Evolutionary conservation across 2,113 vertebrate species (phyloP), one percentile per base, ranked within the genome.

Genomic region (Cheilinus undulatus): DNA sequence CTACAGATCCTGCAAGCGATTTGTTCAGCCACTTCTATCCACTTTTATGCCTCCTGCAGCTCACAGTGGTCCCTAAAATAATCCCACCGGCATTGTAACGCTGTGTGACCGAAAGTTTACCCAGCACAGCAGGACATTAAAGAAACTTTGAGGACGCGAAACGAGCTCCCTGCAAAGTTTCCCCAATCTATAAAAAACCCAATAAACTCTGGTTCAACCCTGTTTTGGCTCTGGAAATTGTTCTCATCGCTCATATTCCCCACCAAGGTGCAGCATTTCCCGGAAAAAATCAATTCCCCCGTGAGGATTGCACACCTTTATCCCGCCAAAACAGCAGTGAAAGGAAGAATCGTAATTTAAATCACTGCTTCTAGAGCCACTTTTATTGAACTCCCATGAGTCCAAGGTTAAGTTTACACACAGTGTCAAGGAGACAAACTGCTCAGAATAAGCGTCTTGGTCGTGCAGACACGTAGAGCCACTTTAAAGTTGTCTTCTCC

Each of bases 221-320:
- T 69, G 19, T 60, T n/a, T 42, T 53, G 53, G 67, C 40, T 56
- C 60, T 50, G 27, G 61, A 78, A 82, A 77, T 62, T 60, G 51
- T 69, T 61, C 62, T 42, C 40, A 57, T 42, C 54, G 51, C 32
- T 73, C 69, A 57, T 30, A 60, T 64, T 75, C 36, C 58, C 48
- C 22, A 57, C 46, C 63, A 38, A 70, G 63, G 53, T 64, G 28
- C 45, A 53, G 43, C 54, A 54, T 75, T n/a, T 54, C 42, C 42
- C 0, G 11, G 19, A 45, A 45, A 62, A 82, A 91, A 85, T 64
- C 79, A 79, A 87, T 85, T 82, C 77, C 81, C n/a, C 67, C 74
- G 27, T 27, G 42, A 73, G 69, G 64, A 65, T 83, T 66, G 61
- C 36, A 26, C 40, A 46, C 50, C 28, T 60, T 38, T 49, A 67